These are phyloP conservation scores for Carassius gibelio DNA, from an alignment of 2,113 vertebrate species.

Conservation along the genomic window DNA sequence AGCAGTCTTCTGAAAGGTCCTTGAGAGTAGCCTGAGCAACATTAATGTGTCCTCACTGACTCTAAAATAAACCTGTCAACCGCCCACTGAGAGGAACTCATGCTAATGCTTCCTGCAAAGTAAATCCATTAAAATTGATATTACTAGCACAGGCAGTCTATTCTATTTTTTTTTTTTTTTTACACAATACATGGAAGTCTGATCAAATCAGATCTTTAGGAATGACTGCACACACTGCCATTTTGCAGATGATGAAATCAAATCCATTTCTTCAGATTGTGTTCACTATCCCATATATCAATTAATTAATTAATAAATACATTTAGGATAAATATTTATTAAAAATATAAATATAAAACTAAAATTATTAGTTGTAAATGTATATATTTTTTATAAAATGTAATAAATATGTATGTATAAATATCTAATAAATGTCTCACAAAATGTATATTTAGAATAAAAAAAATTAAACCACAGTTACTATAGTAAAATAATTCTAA, in stretches of 20 bases:
- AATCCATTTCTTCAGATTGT: neutral
- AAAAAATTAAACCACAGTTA: no score
- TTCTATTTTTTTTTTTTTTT: neutral
- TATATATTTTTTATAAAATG: no score
- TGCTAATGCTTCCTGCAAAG: conserved; percentile 37
- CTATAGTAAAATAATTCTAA: no score
- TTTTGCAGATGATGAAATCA: neutral
- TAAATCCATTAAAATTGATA: neutral
- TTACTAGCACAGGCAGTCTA: neutral
- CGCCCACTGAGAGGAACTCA: conserved; percentile 59
- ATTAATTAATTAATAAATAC: no score
- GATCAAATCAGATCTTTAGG: neutral
- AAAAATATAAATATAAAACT: no score
- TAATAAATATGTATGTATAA: no score
- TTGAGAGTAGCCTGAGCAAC: conserved; percentile 61
- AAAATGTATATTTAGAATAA: no score
- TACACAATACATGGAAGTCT: neutral
- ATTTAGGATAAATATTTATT: no score
- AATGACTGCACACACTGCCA: neutral
- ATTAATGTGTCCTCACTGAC: conserved; percentile 55
- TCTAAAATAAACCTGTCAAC: conserved; percentile 63
- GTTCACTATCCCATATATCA: neutral
- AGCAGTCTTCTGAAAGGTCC: conserved; percentile 36
- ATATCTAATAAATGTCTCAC: no score
- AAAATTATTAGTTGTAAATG: no score